Conservation (phyloP, 2,888 invertebrate species). For the Antheraea assamensis region DNA sequence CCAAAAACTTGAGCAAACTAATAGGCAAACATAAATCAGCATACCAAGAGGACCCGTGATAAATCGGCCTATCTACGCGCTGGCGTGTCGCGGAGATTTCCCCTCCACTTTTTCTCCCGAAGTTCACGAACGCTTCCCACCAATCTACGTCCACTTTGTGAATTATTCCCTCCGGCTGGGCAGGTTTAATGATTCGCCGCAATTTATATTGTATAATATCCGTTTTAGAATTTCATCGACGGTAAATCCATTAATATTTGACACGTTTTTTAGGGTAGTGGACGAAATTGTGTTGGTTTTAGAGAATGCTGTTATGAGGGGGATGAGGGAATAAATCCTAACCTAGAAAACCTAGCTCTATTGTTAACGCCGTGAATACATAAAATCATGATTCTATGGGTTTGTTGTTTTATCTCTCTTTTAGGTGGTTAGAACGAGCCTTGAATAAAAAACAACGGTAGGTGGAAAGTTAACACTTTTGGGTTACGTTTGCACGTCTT, state of each 20-base stretch:
- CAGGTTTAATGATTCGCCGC: neutral
- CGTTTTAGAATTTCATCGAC: neutral
- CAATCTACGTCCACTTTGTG: slow-evolving; percentile 7
- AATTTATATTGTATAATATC: neutral
- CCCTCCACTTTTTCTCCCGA: neutral
- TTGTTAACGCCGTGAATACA: no score
- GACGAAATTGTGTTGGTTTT: no score
- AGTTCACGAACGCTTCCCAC: neutral
- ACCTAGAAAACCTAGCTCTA: no score
- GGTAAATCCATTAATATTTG: neutral
- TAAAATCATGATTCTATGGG: no score
- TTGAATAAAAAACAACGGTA: no score
- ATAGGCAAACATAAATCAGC: slow-evolving; percentile 14
- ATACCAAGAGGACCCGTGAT: slow-evolving; percentile 14
- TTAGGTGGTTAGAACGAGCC: no score
- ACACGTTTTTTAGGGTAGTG: no score
- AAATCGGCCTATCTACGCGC: slow-evolving; percentile 2
- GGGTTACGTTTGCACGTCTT: no score
- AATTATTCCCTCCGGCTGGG: neutral
- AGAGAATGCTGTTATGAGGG: no score
- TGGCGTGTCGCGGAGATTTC: slow-evolving; percentile 2
- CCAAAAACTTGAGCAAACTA: neutral
- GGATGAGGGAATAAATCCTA: no score
- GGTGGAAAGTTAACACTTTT: no score
- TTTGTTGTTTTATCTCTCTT: no score